Evolutionary conservation across 2,888 invertebrate species (phyloP).

Genomic region (Drosophila suboccidentalis): DNA sequence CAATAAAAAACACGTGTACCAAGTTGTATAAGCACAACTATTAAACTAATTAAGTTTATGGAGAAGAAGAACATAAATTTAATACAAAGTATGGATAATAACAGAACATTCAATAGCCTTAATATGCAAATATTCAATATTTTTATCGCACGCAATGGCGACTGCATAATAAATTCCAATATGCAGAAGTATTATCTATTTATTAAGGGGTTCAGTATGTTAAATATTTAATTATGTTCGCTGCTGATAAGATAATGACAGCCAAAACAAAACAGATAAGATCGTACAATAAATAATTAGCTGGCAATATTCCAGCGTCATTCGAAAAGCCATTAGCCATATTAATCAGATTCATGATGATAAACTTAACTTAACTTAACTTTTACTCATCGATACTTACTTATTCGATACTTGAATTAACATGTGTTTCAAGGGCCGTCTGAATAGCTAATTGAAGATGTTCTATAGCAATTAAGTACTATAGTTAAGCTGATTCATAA

Average conservation of each 20-base stretch:
- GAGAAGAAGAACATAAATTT: background rate
- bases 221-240: conserved; percentile 44
- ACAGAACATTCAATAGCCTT: background rate
- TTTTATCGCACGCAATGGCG: background rate
- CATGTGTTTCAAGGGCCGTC: conserved; percentile 6
- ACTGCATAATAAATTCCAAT: conserved; percentile 34
- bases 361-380: background rate
- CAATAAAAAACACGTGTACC: background rate
- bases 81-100: background rate
- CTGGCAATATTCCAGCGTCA: conserved; percentile 17
- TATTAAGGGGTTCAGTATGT: conserved; percentile 4
- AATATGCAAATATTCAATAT: conserved; percentile 20
- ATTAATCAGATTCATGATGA: conserved; percentile 26
- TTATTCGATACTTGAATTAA: background rate
- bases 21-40: background rate
- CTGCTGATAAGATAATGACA: conserved; percentile 29
- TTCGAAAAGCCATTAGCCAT: conserved; percentile 18
- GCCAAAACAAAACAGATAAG: conserved; percentile 15
- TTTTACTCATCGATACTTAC: background rate
- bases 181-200: conserved; percentile 36
- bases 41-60: background rate
- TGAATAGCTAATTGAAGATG: conserved; percentile 5
- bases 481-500: conserved; percentile 5
- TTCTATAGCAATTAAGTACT: conserved; percentile 1
- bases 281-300: conserved; percentile 13